phyloP scores from a whole-genome alignment of 2,113 vertebrate genomes.

The Antechinus stuartii region DNA sequence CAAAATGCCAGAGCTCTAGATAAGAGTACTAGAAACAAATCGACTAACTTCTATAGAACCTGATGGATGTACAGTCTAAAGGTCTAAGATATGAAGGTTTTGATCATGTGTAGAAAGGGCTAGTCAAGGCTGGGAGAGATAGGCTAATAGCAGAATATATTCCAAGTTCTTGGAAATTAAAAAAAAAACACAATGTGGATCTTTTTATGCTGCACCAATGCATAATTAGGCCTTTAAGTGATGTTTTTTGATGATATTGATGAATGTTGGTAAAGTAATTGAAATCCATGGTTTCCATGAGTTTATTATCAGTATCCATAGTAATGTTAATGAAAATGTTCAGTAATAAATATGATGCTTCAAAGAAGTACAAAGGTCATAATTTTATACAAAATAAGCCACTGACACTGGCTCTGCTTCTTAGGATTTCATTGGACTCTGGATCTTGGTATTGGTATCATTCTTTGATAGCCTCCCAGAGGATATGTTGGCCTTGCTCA shows the following conservation, averaged over 20 bases:
- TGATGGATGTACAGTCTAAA: not conserved
- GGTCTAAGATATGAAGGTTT: not conserved
- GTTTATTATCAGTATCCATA: not conserved
- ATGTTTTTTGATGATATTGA: not conserved
- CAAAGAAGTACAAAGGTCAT: not conserved
- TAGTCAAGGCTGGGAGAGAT: not conserved
- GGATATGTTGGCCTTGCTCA: conserved; percentile 9
- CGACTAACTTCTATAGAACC: not conserved
- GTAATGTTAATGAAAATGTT: not conserved
- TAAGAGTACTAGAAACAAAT: not conserved
- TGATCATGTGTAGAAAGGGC: not conserved
- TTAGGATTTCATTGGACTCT: conserved; percentile 15
- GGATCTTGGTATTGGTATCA: not conserved
- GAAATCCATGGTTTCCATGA: not conserved
- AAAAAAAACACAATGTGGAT: not conserved
- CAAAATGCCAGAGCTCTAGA: not conserved
- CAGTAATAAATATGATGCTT: not conserved
- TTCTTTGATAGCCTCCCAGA: not conserved
- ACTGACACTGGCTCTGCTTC: not conserved
- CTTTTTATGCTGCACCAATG: not conserved
- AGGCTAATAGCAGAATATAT: not conserved
- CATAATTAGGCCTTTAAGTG: not conserved
- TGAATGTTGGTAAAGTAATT: not conserved
- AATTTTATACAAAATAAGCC: not conserved
- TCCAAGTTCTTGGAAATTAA: not conserved